phyloP scores from a whole-genome alignment of 2,113 vertebrate species.

The Callocephalon fimbriatum region DNA sequence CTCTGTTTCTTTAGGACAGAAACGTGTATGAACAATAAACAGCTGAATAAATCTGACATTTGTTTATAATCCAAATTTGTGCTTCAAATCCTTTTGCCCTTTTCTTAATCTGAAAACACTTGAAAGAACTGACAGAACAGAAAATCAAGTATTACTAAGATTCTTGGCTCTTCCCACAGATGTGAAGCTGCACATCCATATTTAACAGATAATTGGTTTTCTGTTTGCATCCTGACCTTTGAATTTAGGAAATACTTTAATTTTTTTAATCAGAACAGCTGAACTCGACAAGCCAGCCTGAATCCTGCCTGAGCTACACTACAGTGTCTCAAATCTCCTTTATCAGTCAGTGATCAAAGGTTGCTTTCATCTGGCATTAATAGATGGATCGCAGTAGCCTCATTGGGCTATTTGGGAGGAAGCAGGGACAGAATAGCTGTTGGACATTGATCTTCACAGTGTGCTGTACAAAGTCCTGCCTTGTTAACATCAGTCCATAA shows the following conservation, averaged over 20 bases:
- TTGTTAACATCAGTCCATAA: neutral
- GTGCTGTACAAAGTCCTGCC: neutral
- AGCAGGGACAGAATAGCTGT: neutral
- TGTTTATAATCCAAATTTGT: slow-evolving; percentile 14
- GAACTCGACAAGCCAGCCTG: neutral
- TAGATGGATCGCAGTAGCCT: neutral
- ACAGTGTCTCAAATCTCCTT: neutral
- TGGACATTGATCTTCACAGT: neutral
- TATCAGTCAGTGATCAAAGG: neutral
- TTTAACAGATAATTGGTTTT: neutral
- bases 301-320: neutral
- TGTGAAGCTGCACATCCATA: neutral
- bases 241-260: neutral
- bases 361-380: neutral
- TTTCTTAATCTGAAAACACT: neutral
- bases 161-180: neutral
- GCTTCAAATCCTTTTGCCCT: neutral
- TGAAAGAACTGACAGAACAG: neutral
- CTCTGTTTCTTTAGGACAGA: neutral
- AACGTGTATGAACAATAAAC: neutral
- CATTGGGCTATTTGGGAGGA: neutral
- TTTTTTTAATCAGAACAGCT: neutral
- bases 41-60: slow-evolving; percentile 1
- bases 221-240: neutral
- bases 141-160: neutral